Percentiles rank a stretch among this genome's conserved stretches.
Evolutionary conservation across 2,113 vertebrate genomes (phyloP).

Genomic region (Alaudala cheleensis): DNA sequence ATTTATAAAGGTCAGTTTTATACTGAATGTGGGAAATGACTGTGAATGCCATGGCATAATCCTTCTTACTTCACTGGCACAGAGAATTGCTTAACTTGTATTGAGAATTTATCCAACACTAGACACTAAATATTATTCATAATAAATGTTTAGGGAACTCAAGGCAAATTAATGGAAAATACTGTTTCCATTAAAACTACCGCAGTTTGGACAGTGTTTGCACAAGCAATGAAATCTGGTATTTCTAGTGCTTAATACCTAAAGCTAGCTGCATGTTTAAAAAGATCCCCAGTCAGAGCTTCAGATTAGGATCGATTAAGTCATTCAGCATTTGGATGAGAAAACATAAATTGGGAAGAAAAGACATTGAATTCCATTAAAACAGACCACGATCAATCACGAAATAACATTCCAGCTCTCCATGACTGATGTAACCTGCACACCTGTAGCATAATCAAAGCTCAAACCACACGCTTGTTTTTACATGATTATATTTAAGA

Average conservation of each 20-base stretch:
- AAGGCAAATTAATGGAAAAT: background rate
- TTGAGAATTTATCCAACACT: background rate
- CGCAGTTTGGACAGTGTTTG: fast-evolving
- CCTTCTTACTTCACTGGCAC: background rate
- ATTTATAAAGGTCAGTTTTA: background rate
- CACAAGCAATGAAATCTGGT: background rate
- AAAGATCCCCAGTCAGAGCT: background rate
- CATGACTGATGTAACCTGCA: background rate
- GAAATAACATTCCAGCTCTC: background rate
- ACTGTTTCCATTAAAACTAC: background rate
- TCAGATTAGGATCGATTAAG: background rate
- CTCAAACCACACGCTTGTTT: background rate
- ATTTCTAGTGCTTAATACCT: background rate
- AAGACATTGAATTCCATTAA: background rate
- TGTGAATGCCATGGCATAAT: background rate
- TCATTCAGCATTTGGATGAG: background rate
- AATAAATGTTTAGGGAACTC: background rate
- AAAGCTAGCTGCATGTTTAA: background rate
- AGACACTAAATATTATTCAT: background rate
- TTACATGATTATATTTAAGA: background rate
- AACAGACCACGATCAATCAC: background rate
- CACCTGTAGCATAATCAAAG: background rate
- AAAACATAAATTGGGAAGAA: background rate
- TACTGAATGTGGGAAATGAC: fast-evolving
- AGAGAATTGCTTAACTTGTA: background rate